Conservation (phyloP, 1,140 invertebrate species). For the Drosophila dunni region DNA sequence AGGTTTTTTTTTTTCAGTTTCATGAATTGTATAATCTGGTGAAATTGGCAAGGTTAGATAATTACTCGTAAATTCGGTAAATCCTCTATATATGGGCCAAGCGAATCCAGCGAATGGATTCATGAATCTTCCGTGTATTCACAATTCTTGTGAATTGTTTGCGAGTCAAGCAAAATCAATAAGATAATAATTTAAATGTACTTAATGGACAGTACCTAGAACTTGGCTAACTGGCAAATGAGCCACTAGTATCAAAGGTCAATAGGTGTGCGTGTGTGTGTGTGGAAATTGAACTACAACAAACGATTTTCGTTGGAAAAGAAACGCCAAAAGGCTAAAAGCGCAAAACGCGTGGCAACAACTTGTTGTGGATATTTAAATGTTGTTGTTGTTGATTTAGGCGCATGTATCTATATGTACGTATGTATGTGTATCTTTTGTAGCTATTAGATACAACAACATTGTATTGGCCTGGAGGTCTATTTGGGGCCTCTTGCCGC, state of each 20-base stretch:
- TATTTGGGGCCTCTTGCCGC: constrained; percentile 47
- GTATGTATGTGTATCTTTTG: constrained; percentile 38
- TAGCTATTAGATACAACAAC: constrained; percentile 34
- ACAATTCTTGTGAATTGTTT: constrained; percentile 31
- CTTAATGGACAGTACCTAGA: constrained; percentile 54
- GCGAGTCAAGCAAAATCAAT: constrained; percentile 32
- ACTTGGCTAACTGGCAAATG: constrained; percentile 13
- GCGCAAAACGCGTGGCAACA: constrained; percentile 69
- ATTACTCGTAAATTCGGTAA: constrained; percentile 40
- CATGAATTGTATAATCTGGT: constrained; percentile 25
- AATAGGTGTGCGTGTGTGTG: no score
- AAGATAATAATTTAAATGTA: constrained; percentile 68
- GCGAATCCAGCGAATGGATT: not conserved
- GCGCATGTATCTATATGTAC: constrained; percentile 18
- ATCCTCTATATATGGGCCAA: constrained; percentile 6
- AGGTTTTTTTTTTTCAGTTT: constrained; percentile 11
- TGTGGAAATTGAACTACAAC: constrained; percentile 50
- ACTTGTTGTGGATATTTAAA: constrained; percentile 62
- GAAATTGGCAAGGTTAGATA: constrained; percentile 31
- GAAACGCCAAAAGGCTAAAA: constrained; percentile 29
- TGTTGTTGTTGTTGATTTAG: constrained; percentile 23
- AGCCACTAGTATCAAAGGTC: constrained; percentile 58
- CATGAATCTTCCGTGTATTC: constrained; percentile 32
- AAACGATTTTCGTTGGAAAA: constrained; percentile 66
- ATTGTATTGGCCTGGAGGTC: constrained; percentile 31